phyloP scores from a whole-genome alignment of 2,888 invertebrate genomes.

The Oegoconia quadripuncta region DNA sequence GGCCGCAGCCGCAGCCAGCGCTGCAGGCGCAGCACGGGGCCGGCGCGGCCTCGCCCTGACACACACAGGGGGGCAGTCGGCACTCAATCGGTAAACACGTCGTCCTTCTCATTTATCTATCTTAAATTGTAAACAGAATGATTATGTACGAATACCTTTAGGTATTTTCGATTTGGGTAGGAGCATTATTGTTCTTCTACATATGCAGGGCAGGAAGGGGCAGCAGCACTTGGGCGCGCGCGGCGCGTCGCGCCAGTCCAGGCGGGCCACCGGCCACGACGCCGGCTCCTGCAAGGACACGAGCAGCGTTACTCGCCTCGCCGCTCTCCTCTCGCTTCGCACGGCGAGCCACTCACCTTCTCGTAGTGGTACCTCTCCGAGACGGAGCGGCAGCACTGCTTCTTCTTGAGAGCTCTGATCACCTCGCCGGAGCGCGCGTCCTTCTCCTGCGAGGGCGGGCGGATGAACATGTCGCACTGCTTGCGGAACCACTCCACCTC shows the following conservation, averaged over 20 bases:
- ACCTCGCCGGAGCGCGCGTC: background rate
- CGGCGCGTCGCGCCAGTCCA: background rate
- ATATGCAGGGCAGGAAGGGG: constrained; percentile 16
- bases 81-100: too few relatives aligned
- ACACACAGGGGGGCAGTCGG: background rate
- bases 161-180: background rate
- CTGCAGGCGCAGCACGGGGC: background rate
- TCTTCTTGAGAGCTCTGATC: background rate
- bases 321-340: background rate
- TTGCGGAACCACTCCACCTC: background rate
- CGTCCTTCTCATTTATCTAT: too few relatives aligned
- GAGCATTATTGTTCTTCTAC: background rate
- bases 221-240: background rate
- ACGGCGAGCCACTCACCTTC: background rate
- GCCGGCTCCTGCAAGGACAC: background rate
- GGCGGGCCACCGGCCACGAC: background rate
- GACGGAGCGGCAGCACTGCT: background rate
- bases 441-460: constrained; percentile 11
- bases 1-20: background rate
- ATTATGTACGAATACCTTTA: background rate
- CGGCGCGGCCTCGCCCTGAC: background rate
- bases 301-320: background rate
- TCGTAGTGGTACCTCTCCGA: background rate
- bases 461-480: constrained; percentile 39
- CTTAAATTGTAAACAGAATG: background rate